Evolutionary conservation across 23 tunicate genomes (phyloP).

Genomic region (Oikopleura dioica): DNA sequence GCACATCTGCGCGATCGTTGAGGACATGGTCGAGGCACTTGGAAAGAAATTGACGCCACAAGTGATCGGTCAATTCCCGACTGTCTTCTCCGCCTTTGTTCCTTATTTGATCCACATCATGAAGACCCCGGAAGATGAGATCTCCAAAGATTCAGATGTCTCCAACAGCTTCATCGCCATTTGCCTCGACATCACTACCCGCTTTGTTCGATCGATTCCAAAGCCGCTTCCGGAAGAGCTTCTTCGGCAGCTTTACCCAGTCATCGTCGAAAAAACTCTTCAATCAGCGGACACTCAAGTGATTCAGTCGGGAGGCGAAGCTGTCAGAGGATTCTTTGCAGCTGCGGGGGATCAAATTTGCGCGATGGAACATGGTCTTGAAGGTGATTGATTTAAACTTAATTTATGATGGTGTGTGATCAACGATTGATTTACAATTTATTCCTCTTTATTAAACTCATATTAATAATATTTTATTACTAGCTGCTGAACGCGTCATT

Average conservation of each 20-base stretch:
- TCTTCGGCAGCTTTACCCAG: not conserved
- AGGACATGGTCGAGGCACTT: not conserved
- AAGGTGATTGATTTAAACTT: too few relatives aligned
- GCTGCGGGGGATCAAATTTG: not conserved
- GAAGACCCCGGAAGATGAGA: not conserved
- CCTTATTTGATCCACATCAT: not conserved
- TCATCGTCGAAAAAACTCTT: constrained; percentile 2
- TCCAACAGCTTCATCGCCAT: not conserved
- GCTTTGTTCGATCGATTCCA: constrained; percentile 1
- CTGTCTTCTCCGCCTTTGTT: not conserved
- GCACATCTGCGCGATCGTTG: not conserved
- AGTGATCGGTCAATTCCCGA: not conserved
- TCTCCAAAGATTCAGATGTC: not conserved
- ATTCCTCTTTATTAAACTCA: too few relatives aligned
- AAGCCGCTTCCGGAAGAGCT: not conserved
- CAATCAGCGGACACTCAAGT: constrained; percentile 6
- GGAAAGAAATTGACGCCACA: not conserved
- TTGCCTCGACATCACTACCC: not conserved
- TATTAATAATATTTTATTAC: too few relatives aligned
- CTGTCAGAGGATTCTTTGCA: constrained; percentile 5
- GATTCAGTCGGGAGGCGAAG: constrained; percentile 4
- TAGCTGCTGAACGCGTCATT: constrained; percentile 12
- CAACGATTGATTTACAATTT: too few relatives aligned
- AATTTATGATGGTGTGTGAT: too few relatives aligned
- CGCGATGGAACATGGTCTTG: not conserved